Evolutionary conservation across 2,888 invertebrate genomes (phyloP).

Genomic region (Zygothrica quintamaculata): DNA sequence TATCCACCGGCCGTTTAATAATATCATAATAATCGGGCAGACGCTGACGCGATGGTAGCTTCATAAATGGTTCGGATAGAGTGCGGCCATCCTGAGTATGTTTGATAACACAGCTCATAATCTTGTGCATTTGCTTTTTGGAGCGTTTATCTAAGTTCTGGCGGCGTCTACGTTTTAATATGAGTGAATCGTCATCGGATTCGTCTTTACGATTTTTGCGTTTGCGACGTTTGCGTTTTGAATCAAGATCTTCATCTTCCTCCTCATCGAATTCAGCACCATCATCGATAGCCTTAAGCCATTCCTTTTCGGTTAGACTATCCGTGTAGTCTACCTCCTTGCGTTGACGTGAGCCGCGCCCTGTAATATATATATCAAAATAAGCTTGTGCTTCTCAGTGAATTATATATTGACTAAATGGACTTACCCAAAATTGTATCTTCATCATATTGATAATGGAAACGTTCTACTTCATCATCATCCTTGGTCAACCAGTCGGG

Average conservation of each 20-base stretch:
- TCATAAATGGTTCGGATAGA: conserved; percentile 97
- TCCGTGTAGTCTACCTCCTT: conserved; percentile 99
- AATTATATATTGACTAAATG: background rate
- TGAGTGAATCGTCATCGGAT: conserved; percentile 86
- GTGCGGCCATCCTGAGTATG: conserved; percentile 94
- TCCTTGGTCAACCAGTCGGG: conserved; percentile 98
- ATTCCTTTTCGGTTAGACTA: conserved; percentile 98
- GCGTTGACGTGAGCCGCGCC: conserved; percentile 94
- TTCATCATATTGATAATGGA: conserved; percentile 89
- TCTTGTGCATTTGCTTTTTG: conserved; percentile 92
- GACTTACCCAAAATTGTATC: conserved; percentile 90
- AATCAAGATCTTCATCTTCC: conserved; percentile 88
- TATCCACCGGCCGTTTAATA: conserved; percentile 97
- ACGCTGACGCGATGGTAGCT: conserved; percentile 95
- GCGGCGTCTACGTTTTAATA: conserved; percentile 82
- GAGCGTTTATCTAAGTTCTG: conserved; percentile 87
- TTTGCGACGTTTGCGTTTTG: conserved; percentile 87
- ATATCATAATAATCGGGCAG: conserved; percentile 98
- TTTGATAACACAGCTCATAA: conserved; percentile 94
- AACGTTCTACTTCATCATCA: conserved; percentile 94
- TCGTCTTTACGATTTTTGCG: conserved; percentile 87
- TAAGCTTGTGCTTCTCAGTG: background rate
- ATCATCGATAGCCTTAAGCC: conserved; percentile 91
- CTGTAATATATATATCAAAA: conserved; percentile 41
- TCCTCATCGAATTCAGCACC: conserved; percentile 87